Conservation (phyloP, 2,888 invertebrate species). For the Dermolepida albohirtum region DNA sequence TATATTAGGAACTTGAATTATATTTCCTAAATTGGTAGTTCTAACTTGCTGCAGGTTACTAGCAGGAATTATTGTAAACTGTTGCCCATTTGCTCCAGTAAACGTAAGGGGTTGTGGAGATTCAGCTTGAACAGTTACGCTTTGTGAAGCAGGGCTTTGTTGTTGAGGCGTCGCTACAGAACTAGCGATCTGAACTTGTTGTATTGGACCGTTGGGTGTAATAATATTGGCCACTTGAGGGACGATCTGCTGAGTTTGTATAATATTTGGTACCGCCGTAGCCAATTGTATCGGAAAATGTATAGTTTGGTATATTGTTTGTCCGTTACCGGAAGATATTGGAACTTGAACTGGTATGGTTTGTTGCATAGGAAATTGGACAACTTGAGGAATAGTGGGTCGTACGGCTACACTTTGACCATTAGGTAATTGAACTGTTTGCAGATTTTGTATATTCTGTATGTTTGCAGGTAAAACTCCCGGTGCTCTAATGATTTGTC, state of each 20-base stretch:
- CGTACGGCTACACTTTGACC: constrained; percentile 80
- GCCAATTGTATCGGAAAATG: constrained; percentile 91
- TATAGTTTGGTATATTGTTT: constrained; percentile 95
- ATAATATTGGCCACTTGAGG: constrained; percentile 88
- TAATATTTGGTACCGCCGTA: constrained; percentile 72
- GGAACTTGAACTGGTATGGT: constrained; percentile 93
- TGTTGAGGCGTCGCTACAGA: constrained; percentile 59
- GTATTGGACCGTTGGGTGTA: constrained; percentile 90
- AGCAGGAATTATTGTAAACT: constrained; percentile 86
- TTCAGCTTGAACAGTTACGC: constrained; percentile 62
- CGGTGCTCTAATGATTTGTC: constrained; percentile 83
- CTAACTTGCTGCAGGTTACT: constrained; percentile 65
- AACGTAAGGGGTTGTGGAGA: constrained; percentile 76
- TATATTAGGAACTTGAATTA: constrained; percentile 70
- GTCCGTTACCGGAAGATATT: constrained; percentile 84
- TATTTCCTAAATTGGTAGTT: constrained; percentile 60
- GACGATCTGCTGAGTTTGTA: constrained; percentile 68
- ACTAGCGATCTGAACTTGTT: constrained; percentile 87
- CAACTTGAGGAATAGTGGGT: constrained; percentile 68
- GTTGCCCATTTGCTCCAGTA: constrained; percentile 81
- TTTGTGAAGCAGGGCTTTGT: constrained; percentile 61
- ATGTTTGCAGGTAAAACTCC: constrained; percentile 76
- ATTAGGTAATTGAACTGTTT: constrained; percentile 76
- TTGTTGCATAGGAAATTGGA: constrained; percentile 79
- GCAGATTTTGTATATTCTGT: constrained; percentile 78